Evolutionary conservation across 2,797 vertebrate genomes (phyloP), one percentile per base, ranked within the genome.

Genomic region (Poecilia gillii): DNA sequence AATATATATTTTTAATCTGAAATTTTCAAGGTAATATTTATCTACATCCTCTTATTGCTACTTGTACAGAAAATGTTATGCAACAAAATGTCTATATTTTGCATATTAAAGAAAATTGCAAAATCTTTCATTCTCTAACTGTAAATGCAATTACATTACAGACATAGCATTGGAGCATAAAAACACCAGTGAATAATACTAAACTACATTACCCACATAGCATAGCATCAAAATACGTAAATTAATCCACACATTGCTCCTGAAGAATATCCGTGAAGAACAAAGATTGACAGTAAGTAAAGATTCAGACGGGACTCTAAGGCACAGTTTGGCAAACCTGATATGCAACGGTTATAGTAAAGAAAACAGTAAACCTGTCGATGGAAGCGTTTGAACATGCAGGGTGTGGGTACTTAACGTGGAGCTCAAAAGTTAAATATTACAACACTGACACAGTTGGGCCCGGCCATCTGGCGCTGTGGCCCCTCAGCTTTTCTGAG

Each of bases 131-230:
- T 87, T 88, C 59, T 75, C 45, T 75, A 79, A 86, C 86, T 85
- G 57, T 75, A 81, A 82, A 82, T 73, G 88, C 86, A 93, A 93
- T 92, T 90, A 93, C 64, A 47, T 77, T 72, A 89, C 53, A 77
- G 85, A 84, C 87, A 79, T 66, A 87, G 81, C 88, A 85, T 84
- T 90, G 93, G 90, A 91, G 87, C 77, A 91, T 84, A 81, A 91
- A 92, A 92, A 90, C 80, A 88, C 90, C 83, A 90, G 87, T 59
- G 13, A 28, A 28, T 59, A 3, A 57, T n/a, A 55, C 25, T 55
- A 55, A 55, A n/a, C 53, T n/a, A 55, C 53, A 55, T 57, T 28
- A 57, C 25, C 25, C 25, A 28, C 25, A 57, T 57, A 28, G 25
- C 51, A 5, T 5, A 25, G 51, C 7, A 23, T 47, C 49, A 51